Conservation (phyloP, 23 tunicate genomes). For the Styela plicata region DNA sequence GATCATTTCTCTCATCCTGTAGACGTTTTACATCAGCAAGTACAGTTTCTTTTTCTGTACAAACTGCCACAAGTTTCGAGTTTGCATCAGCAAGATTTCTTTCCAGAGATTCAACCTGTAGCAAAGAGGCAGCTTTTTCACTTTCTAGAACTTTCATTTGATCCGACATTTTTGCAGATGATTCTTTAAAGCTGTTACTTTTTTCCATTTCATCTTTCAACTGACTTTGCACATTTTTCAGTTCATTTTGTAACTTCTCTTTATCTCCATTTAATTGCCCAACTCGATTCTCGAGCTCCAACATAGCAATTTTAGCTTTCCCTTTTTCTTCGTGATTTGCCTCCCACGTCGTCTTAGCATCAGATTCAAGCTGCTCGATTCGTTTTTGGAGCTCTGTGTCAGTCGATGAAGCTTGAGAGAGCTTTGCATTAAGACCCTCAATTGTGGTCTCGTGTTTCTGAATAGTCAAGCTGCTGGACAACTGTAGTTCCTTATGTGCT, state of each 20-base stretch:
- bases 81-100: neutral
- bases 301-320: slow-evolving; percentile 1
- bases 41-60: slow-evolving; percentile 1
- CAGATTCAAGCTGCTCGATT: slow-evolving; percentile 14
- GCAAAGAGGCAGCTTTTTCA: neutral
- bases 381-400: slow-evolving; percentile 26
- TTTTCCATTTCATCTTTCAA: slow-evolving; percentile 5
- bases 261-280: slow-evolving; percentile 45
- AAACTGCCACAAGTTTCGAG: neutral
- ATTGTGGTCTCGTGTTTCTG: slow-evolving; percentile 47
- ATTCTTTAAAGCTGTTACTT: neutral
- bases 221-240: neutral
- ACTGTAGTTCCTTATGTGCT: slow-evolving; percentile 36
- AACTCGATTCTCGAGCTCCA: slow-evolving; percentile 32
- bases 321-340: slow-evolving; percentile 32
- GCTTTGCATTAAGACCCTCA: slow-evolving; percentile 31
- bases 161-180: neutral
- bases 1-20: slow-evolving; percentile 55
- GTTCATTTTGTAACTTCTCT: slow-evolving; percentile 26
- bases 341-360: slow-evolving; percentile 27
- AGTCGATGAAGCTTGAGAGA: slow-evolving; percentile 6
- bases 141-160: neutral
- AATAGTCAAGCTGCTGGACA: slow-evolving; percentile 37
- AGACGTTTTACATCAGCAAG: slow-evolving; percentile 37
- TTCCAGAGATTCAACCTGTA: neutral